Evolutionary conservation across 2,113 vertebrate species (phyloP), one percentile per base, ranked within the genome.

Genomic region (Poeciliopsis turrubarensis): DNA sequence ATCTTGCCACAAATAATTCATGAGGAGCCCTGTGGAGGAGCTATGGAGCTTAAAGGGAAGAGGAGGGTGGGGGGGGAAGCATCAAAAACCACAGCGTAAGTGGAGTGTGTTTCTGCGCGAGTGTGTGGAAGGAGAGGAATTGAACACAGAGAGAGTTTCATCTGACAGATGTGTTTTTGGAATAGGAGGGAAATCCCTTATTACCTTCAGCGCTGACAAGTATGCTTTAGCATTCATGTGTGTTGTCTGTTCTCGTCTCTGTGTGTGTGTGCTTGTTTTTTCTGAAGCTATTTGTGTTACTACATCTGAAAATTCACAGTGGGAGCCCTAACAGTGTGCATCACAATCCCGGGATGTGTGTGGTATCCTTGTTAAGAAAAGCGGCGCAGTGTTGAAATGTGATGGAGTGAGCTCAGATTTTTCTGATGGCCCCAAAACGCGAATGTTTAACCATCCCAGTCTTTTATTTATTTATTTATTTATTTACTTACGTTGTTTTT

Each of bases 1-100:
- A 94, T 94, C 92, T 89, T 15, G 69, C 80, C 81, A 89, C 91
- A 86, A 93, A 94, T 95, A 92, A 92, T 94, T 94, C 89, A 94
- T 92, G 89, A 89, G 87, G 83, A 91, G 79, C 83, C 81, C 84
- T 87, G 88, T 80, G 84, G 87, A 78, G 87, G 83, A 88, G 86
- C 78, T 78, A 80, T 77, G 60, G 91, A 81, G 79, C 89, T 86
- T 79, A 86, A 80, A 84, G 70, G 75, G 54, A 68, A 62, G 17
- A 54, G 51, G 51, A 17, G 37, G 13, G n/a, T n/a, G 14, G 39
- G 22, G 15, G 25, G 27, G 37, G 34, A 1, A 26, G 57, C 65
- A 82, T 65, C 26, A 37, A 73, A 37, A 82, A 74, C 80, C 39
- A 31, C 32, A 79, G 82, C 65, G 67, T 82, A 69, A 77, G 73